A percentile compares a stretch with the other conserved stretches of the same genome.
Evolutionary conservation across 2,797 vertebrate genomes (phyloP).

Genomic region (Danio albolineatus): DNA sequence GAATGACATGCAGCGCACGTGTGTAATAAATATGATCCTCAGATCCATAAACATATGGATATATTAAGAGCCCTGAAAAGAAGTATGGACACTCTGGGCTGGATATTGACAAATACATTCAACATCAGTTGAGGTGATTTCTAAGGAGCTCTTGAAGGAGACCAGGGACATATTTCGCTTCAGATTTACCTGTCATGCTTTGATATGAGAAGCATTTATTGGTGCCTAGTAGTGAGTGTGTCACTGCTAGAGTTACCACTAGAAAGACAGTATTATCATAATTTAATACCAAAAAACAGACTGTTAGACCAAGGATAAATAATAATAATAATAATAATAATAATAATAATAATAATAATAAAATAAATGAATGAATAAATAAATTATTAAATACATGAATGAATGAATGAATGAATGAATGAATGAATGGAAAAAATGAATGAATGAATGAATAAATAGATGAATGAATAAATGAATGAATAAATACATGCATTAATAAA

Average conservation of each 20-base stretch:
- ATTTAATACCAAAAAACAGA: not conserved
- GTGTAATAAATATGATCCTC: constrained; percentile 31
- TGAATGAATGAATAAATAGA: too few species aligned
- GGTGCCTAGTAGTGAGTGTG: not conserved
- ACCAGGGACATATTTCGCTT: not conserved
- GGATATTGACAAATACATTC: constrained; percentile 11
- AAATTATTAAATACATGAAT: too few species aligned
- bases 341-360: too few species aligned
- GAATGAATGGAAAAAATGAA: too few species aligned
- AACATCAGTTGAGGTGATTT: constrained; percentile 23
- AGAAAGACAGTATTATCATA: not conserved
- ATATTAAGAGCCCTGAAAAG: constrained; percentile 9
- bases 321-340: too few species aligned
- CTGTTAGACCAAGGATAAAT: not conserved
- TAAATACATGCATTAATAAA: too few species aligned
- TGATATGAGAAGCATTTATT: not conserved
- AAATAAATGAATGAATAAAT: too few species aligned
- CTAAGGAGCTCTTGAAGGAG: constrained; percentile 6
- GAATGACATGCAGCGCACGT: constrained; percentile 18
- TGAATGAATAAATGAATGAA: too few species aligned
- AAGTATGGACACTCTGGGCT: not conserved
- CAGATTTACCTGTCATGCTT: not conserved
- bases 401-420: too few species aligned
- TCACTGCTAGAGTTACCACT: not conserved
- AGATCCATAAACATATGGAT: constrained; percentile 37